Evolutionary conservation across 1,140 invertebrate species (phyloP), one percentile per base, ranked within the genome.

Genomic region (Lerema accius): DNA sequence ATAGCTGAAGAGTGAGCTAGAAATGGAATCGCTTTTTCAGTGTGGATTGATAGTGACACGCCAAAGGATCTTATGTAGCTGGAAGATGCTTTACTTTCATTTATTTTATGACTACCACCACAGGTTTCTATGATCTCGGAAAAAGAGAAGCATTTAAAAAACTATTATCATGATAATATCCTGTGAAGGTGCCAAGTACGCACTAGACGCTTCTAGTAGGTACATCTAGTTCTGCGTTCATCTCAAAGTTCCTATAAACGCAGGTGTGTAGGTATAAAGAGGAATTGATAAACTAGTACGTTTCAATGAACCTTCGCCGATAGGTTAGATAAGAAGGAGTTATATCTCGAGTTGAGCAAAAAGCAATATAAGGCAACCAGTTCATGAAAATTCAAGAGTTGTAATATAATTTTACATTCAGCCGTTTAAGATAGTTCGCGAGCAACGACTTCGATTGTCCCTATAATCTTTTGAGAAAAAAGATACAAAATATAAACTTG

Each of bases 351-450:
- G 51, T 37, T 55, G 26, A 55, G 42, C 51, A 39, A 55, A 55
- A 55, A 55, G 51, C 51, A 55, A 55, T 55, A 55, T 55, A 55
- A 42, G 51, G 51, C 11, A 40, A 37, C 32, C 10, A 37, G 16
- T 42, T 42, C 37, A 55, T 55, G 51, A 55, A 55, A 55, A 55
- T 55, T 55, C 51, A 55, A 55, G n/a, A 42, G 51, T 42, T 26
- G 51, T 55, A 55, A 55, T 55, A n/a, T n/a, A n/a, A n/a, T n/a
- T n/a, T n/a, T n/a, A n/a, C 26, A 42, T 55, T 39, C 51, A 55
- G 51, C 11, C 11, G 42, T 55, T 55, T 55, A 11, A 55, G 37
- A 55, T 42, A 55, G 42, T 55, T 55, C 42, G 37, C 37, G 26
- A 55, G 37, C 42, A 42, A 55, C 19, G 13, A 26, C 37, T 19